These are phyloP conservation scores for Chelidonichthys spinosus DNA, from an alignment of 2,797 vertebrate genomes.

Conservation along the genomic window DNA sequence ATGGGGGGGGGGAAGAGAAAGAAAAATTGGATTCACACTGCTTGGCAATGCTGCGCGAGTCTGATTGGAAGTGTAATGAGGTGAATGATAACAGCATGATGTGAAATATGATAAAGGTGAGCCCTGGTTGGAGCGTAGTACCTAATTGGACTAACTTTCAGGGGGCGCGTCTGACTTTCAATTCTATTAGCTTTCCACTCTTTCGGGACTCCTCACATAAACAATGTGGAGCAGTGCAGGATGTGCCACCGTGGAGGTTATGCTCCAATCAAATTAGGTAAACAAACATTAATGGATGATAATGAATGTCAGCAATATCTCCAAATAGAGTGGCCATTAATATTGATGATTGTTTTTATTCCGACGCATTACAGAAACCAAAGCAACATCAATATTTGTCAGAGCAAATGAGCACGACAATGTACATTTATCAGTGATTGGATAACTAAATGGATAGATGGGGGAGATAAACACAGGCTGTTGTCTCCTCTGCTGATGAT, in stretches of 20 bases:
- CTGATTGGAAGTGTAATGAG: conserved; percentile 74
- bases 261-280: conserved; percentile 68
- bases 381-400: conserved; percentile 69
- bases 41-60: conserved; percentile 65
- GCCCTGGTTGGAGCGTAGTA: conserved; percentile 39
- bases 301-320: conserved; percentile 75
- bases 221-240: conserved; percentile 9
- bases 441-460: conserved; percentile 63
- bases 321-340: conserved; percentile 69
- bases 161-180: conserved; percentile 35
- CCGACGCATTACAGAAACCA: conserved; percentile 39
- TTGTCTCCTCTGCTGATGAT: conserved; percentile 56
- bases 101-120: conserved; percentile 52
- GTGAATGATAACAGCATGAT: conserved; percentile 54
- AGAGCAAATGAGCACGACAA: conserved; percentile 49
- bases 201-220: conserved; percentile 40
- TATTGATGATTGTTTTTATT: conserved; percentile 70
- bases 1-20: neutral
- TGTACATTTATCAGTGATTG: conserved; percentile 64
- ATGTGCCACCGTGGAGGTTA: conserved; percentile 59
- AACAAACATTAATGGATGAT: conserved; percentile 77
- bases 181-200: conserved; percentile 35
- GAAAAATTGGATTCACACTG: conserved; percentile 43
- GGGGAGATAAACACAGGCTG: conserved; percentile 61
- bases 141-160: conserved; percentile 24